Evolutionary conservation across 2,113 vertebrate genomes (phyloP).

Genomic region (Pteropus alecto): DNA sequence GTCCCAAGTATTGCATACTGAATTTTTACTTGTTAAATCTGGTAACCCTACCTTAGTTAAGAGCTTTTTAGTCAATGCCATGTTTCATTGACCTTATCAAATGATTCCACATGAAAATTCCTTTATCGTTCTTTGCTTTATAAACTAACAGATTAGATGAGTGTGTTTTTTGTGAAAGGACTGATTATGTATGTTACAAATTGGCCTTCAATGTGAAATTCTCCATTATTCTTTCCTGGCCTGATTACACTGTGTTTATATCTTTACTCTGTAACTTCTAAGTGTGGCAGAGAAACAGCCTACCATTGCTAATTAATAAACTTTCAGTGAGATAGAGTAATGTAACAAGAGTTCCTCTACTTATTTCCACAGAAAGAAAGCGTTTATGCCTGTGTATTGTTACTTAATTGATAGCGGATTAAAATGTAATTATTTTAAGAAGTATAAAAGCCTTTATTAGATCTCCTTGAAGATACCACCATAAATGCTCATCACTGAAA

Average conservation of each 20-base stretch:
- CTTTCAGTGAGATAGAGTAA: conserved; percentile 7
- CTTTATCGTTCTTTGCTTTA: not conserved
- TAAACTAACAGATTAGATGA: not conserved
- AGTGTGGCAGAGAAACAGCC: not conserved
- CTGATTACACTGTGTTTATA: not conserved
- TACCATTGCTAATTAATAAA: not conserved
- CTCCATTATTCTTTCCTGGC: not conserved
- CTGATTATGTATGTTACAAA: conserved; percentile 21
- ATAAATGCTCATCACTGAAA: conserved; percentile 74
- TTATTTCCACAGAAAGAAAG: conserved; percentile 38
- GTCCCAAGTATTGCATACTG: not conserved
- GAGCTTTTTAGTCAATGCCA: not conserved
- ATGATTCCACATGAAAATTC: not conserved
- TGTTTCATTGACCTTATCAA: not conserved
- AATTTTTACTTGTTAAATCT: not conserved
- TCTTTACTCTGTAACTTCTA: not conserved
- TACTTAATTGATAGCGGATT: conserved; percentile 8
- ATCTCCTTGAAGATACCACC: conserved; percentile 58
- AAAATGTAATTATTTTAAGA: conserved; percentile 65
- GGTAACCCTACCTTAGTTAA: not conserved
- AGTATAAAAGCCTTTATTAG: conserved; percentile 67
- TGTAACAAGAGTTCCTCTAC: not conserved
- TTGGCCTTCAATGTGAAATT: not conserved
- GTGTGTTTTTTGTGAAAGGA: conserved; percentile 8
- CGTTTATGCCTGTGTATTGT: not conserved